Conservation (phyloP, 23 tunicate genomes). For the Styela clava region DNA sequence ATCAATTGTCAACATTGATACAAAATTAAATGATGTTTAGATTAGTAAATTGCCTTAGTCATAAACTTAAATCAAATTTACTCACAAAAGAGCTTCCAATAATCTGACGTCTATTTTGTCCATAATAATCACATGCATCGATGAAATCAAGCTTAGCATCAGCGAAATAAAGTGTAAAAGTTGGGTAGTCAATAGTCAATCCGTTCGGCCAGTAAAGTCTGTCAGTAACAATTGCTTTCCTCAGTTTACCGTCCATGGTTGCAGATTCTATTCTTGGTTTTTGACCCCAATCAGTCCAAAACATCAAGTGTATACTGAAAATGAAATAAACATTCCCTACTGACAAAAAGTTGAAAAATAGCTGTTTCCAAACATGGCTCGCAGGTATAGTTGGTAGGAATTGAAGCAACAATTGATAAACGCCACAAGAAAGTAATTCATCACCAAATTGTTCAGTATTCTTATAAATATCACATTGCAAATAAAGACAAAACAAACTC, state of each 20-base stretch:
- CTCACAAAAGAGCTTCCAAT: slow-evolving; percentile 72
- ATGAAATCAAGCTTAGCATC: slow-evolving; percentile 89
- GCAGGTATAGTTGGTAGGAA: no score
- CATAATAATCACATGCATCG: slow-evolving; percentile 65
- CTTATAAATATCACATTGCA: no score
- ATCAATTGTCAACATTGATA: no score
- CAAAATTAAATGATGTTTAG: no score
- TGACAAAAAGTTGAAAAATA: no score
- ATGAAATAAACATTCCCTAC: background rate
- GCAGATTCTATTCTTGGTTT: slow-evolving; percentile 73
- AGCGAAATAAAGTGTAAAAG: slow-evolving; percentile 59
- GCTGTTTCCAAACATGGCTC: no score
- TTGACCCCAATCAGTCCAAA: slow-evolving; percentile 97
- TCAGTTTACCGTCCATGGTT: slow-evolving; percentile 61
- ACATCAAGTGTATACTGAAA: slow-evolving; percentile 48
- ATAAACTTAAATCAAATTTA: no score
- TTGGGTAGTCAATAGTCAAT: slow-evolving; percentile 80
- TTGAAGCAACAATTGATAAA: no score
- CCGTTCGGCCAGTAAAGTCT: slow-evolving; percentile 87
- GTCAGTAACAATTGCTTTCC: slow-evolving; percentile 55
- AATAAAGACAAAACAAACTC: no score
- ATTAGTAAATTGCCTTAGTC: no score
- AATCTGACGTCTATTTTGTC: slow-evolving; percentile 53
- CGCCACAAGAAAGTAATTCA: no score
- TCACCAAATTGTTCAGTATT: no score